Percentiles rank a stretch among this genome's conserved stretches.
These are phyloP conservation scores for Blera fallax DNA, from an alignment of 2,888 invertebrate genomes.

Conservation along the genomic window DNA sequence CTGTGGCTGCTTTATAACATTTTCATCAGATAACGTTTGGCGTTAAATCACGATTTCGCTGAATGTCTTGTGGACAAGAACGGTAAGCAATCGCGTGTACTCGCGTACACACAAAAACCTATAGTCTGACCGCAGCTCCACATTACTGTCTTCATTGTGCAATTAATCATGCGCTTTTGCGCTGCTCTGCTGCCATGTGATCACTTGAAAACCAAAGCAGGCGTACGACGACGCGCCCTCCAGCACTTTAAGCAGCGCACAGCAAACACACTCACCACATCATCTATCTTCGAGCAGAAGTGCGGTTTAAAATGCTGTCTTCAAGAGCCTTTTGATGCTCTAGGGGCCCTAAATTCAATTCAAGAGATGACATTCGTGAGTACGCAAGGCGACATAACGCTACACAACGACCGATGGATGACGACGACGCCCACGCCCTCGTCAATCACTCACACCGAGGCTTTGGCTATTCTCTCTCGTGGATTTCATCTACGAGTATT, in stretches of 20 bases:
- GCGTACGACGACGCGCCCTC: slow-evolving; percentile 53
- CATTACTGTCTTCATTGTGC: slow-evolving; percentile 70
- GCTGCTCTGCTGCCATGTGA: slow-evolving; percentile 39
- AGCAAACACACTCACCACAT: slow-evolving; percentile 50
- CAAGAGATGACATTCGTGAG: slow-evolving; percentile 63
- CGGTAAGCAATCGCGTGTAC: slow-evolving; percentile 11
- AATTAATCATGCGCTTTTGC: slow-evolving; percentile 69
- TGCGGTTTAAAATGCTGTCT: slow-evolving; percentile 1
- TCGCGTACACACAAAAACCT: slow-evolving; percentile 38
- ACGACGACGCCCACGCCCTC: slow-evolving; percentile 50
- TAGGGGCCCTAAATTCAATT: slow-evolving; percentile 54
- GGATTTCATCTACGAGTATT: slow-evolving; percentile 35
- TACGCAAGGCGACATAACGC: slow-evolving; percentile 36
- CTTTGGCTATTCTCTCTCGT: not conserved
- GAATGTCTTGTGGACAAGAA: slow-evolving; percentile 58
- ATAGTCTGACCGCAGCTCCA: slow-evolving; percentile 51
- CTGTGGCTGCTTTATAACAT: slow-evolving; percentile 19
- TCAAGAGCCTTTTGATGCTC: slow-evolving; percentile 18
- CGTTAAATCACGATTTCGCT: slow-evolving; percentile 70
- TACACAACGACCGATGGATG: not conserved
- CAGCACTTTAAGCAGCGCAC: slow-evolving; percentile 22
- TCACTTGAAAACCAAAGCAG: slow-evolving; percentile 17
- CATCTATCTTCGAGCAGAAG: slow-evolving; percentile 26
- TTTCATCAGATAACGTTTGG: slow-evolving; percentile 67
- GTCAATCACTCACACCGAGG: slow-evolving; percentile 47